Conservation (phyloP, 2,113 vertebrate genomes). For the Chauna torquata region DNA sequence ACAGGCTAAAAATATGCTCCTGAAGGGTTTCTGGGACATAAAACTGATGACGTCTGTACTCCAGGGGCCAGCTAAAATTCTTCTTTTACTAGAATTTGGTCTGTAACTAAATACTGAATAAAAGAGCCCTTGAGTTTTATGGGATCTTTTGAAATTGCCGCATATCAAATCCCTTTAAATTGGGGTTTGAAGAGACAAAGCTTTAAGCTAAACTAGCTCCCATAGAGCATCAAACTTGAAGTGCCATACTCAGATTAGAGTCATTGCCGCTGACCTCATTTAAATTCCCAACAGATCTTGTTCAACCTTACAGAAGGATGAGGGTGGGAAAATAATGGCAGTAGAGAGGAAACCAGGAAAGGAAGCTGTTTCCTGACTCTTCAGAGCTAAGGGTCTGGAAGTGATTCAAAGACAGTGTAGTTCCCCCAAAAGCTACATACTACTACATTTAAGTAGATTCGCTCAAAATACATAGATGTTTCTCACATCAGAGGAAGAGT, state of each 20-base stretch:
- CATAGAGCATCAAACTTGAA: background rate
- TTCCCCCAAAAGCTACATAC: background rate
- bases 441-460: background rate
- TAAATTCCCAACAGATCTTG: background rate
- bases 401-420: background rate
- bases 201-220: slow-evolving; percentile 1
- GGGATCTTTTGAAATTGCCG: slow-evolving; percentile 2
- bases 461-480: background rate
- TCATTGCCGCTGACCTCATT: background rate
- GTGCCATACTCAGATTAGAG: background rate
- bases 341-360: background rate
- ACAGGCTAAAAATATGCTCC: slow-evolving; percentile 36
- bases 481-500: background rate
- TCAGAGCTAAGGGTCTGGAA: background rate
- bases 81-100: background rate
- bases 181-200: background rate
- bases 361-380: background rate
- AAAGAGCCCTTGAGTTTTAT: background rate
- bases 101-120: background rate
- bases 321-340: background rate
- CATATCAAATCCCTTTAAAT: background rate
- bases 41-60: slow-evolving; percentile 16
- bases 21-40: slow-evolving; percentile 16
- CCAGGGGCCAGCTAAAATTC: background rate
- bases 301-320: background rate